A percentile compares a stretch with the other conserved stretches of the same genome.
phyloP scores from a whole-genome alignment of 2,888 invertebrate species.

The Xylocampa areola region DNA sequence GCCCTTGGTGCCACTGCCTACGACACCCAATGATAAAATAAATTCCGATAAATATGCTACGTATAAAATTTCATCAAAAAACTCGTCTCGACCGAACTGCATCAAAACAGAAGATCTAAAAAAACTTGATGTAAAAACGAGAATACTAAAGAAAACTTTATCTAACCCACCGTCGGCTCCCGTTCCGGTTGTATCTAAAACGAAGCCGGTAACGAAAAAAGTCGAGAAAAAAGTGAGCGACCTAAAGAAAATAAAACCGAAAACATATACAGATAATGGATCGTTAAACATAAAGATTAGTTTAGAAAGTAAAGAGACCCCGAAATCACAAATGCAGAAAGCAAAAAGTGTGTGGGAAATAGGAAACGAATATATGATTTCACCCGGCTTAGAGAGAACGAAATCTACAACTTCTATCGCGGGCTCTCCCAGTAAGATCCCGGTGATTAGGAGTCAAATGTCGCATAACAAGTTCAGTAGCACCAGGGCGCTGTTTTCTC shows the following conservation, averaged over 20 bases:
- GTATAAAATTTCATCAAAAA: conserved; percentile 86
- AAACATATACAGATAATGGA: conserved; percentile 78
- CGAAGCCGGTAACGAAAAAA: conserved; percentile 82
- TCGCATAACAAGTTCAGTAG: conserved; percentile 86
- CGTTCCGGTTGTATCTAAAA: conserved; percentile 85
- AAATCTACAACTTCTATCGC: conserved; percentile 88
- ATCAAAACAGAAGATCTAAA: conserved; percentile 85
- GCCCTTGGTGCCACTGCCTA: conserved; percentile 79
- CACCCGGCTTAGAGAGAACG: conserved; percentile 83
- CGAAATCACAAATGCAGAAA: conserved; percentile 85
- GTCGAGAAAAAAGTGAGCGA: conserved; percentile 81
- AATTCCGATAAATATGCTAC: conserved; percentile 87
- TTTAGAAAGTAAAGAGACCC: conserved; percentile 76
- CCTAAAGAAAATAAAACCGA: conserved; percentile 83
- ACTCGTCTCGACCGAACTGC: conserved; percentile 76
- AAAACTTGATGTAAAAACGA: conserved; percentile 88
- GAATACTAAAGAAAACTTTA: conserved; percentile 88
- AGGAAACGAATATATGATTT: conserved; percentile 80
- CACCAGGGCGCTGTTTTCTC: conserved; percentile 88
- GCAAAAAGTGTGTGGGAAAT: conserved; percentile 89
- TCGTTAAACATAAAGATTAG: conserved; percentile 80
- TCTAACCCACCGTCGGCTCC: conserved; percentile 88
- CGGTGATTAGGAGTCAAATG: conserved; percentile 89
- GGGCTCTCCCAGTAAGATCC: conserved; percentile 91
- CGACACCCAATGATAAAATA: conserved; percentile 79